phyloP scores from a whole-genome alignment of 2,888 invertebrate species.

The Deilephila elpenor region DNA sequence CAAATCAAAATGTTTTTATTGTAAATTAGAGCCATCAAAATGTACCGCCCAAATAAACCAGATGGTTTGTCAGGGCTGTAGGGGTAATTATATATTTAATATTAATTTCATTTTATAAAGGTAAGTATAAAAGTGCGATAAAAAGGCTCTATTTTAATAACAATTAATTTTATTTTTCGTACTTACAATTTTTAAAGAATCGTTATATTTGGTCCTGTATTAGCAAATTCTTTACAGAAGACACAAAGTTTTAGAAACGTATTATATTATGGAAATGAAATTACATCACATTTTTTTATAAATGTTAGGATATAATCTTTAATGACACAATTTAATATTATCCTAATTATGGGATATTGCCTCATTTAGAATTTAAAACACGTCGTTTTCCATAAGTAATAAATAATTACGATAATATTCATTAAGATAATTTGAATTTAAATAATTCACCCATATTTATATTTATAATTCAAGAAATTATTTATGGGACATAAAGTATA shows the following conservation, averaged over 20 bases:
- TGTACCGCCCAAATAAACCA: slow-evolving; percentile 69
- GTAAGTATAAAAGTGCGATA: too few relatives aligned
- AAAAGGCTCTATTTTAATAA: too few relatives aligned
- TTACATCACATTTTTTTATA: too few relatives aligned
- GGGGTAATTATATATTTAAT: not conserved
- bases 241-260: too few relatives aligned
- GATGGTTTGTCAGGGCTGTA: slow-evolving; percentile 37
- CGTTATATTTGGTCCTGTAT: too few relatives aligned
- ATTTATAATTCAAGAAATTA: not conserved
- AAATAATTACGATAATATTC: not conserved
- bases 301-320: too few relatives aligned
- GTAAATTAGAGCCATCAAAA: slow-evolving; percentile 71
- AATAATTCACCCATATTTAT: not conserved
- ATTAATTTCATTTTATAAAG: not conserved
- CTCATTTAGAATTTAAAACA: not conserved
- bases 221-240: too few relatives aligned
- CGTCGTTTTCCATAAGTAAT: not conserved
- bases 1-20: slow-evolving; percentile 67
- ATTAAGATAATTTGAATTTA: not conserved
- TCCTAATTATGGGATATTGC: not conserved
- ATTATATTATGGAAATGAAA: too few relatives aligned
- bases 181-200: not conserved
- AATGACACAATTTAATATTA: too few relatives aligned
- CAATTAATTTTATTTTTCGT: too few relatives aligned
- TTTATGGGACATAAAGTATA: not conserved